These are phyloP conservation scores for Leptopilina boulardi DNA, from an alignment of 1,140 invertebrate genomes.

Conservation along the genomic window DNA sequence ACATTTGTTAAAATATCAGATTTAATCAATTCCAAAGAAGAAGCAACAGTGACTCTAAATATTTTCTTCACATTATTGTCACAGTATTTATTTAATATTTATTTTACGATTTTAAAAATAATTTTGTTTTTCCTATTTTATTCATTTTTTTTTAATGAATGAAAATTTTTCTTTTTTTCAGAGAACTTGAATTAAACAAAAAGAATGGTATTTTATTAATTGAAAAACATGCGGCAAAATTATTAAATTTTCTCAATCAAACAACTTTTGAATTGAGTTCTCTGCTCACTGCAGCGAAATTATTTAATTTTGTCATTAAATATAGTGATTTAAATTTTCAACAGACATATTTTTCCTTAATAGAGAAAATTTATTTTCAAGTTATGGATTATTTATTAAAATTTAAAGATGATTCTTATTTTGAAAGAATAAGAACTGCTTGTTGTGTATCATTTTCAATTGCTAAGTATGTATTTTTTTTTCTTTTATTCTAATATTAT, in stretches of 20 bases:
- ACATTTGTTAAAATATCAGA: background rate
- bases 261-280: background rate
- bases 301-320: slow-evolving; percentile 1
- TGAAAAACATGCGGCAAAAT: background rate
- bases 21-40: background rate
- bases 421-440: background rate
- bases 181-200: background rate
- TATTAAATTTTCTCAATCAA: background rate
- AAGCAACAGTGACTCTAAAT: background rate
- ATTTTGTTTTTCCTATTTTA: background rate
- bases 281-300: background rate
- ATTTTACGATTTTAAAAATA: too few relatives aligned
- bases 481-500: background rate
- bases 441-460: slow-evolving; percentile 12
- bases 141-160: background rate
- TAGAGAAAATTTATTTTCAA: background rate
- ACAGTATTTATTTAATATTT: background rate
- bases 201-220: background rate
- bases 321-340: background rate
- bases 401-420: background rate
- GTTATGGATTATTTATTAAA: background rate
- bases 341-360: background rate
- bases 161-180: background rate
- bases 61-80: background rate
- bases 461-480: background rate